Conservation (phyloP, 2,888 invertebrate genomes). For the Lucinisca nassula region DNA sequence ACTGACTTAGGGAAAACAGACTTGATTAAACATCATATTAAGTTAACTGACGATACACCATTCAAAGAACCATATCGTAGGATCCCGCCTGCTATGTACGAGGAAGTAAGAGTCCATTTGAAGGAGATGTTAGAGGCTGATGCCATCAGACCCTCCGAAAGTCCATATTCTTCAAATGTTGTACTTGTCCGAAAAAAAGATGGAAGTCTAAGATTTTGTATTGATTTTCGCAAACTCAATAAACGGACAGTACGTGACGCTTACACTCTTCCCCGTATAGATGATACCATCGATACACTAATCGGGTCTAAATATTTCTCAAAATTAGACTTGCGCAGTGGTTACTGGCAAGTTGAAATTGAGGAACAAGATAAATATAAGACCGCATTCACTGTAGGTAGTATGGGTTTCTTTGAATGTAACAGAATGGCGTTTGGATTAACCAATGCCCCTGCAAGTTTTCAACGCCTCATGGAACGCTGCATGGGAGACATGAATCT, state of each 20-base stretch:
- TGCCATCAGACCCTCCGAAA: background rate
- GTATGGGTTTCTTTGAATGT: background rate
- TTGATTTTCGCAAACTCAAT: background rate
- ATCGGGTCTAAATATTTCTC: too few species aligned
- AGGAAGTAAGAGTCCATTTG: background rate
- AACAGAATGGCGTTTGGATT: background rate
- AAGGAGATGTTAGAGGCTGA: background rate
- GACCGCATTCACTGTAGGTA: background rate
- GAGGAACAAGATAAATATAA: background rate
- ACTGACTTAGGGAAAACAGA: background rate
- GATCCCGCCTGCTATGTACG: background rate
- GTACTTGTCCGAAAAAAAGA: background rate
- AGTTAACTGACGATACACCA: background rate
- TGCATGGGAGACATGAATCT: too few species aligned
- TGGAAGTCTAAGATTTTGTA: background rate
- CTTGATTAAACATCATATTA: background rate
- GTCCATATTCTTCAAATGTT: conserved; percentile 6
- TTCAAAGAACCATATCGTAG: background rate
- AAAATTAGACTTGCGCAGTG: too few species aligned
- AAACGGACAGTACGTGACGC: too few species aligned
- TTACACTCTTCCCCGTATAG: too few species aligned
- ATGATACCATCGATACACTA: background rate
- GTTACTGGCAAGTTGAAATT: background rate
- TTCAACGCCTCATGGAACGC: background rate
- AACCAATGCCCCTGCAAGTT: background rate